Base-by-base conservation (phyloP, 2,113 vertebrate genomes). In the Camelus dromedarius region DNA sequence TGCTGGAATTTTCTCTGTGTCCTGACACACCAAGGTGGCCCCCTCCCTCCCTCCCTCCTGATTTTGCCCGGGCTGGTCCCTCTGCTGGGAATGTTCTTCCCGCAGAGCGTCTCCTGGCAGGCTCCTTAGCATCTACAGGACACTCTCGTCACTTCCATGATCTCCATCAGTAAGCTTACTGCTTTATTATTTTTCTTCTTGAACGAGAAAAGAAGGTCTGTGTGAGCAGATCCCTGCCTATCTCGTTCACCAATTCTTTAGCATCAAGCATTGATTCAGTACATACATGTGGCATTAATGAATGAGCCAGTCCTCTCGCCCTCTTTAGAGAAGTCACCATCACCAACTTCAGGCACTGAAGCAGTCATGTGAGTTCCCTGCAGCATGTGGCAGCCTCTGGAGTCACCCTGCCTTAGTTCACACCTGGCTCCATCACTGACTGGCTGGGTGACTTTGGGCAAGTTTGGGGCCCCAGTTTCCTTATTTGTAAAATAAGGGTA, bases 261-360 rank as follows among this genome's bases (percentile, higher is more conserved):
- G 77, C 28, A 54, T 50, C 26, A 79, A 48, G 19, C 56, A 28
- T 8, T 28, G 52, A 13, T 20, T 46, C 3, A 15, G 18, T 32
- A 64, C 42, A 24, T 7, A 6, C 2, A 0, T 12, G 50, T 32
- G 3, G 1, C 35, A 20, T 48, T 10, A 28, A 30, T 3, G 20
- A 48, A 84, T 11, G 62, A 42, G 4, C 13, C 50, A 16, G 9
- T 32, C 9, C n/a, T 56, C 52, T 28, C 9, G 11, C 8, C 13
- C 11, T 54, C 69, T 85, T 56, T 56, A 42, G 16, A n/a, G 69
- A 83, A 54, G 58, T 52, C 58, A 6, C 46, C 14, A 6, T 92
- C 18, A 4, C 15, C n/a, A 8, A 0, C 5, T 18, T 85, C 85
- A 90, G 54, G 42, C 24, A 32, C 35, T 12, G 72, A 50, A 46